Evolutionary conservation across 2,888 invertebrate genomes (phyloP).

Genomic region (Ptilodon capucinus): DNA sequence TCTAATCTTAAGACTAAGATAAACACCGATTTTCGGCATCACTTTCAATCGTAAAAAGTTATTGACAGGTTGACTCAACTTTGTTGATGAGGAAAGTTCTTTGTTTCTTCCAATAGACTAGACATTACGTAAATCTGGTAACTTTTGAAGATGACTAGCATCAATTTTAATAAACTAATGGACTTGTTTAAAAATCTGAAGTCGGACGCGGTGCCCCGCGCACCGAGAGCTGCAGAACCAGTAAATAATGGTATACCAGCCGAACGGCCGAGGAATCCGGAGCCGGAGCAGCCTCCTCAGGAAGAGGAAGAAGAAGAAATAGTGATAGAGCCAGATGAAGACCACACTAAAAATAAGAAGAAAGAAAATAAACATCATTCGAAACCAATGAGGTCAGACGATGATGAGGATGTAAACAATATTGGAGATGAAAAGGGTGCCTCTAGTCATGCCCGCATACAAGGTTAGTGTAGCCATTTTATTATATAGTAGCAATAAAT

Average conservation of each 20-base stretch:
- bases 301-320: slow-evolving; percentile 48
- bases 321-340: slow-evolving; percentile 45
- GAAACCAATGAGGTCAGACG: slow-evolving; percentile 35
- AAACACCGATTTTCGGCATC: too few species aligned
- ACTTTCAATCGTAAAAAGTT: neutral
- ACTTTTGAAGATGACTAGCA: slow-evolving; percentile 35
- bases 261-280: slow-evolving; percentile 36
- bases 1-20: too few species aligned
- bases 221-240: slow-evolving; percentile 59
- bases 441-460: slow-evolving; percentile 60
- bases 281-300: neutral
- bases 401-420: slow-evolving; percentile 25
- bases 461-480: slow-evolving; percentile 50
- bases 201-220: slow-evolving; percentile 77
- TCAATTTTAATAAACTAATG: slow-evolving; percentile 51
- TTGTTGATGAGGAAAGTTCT: slow-evolving; percentile 3
- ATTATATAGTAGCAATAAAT: too few species aligned
- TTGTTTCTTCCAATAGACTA: neutral
- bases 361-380: slow-evolving; percentile 50
- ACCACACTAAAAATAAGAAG: slow-evolving; percentile 44
- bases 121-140: neutral
- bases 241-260: slow-evolving; percentile 21
- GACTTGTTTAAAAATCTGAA: slow-evolving; percentile 72
- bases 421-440: slow-evolving; percentile 29
- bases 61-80: neutral